These are phyloP conservation scores for Drosophila cracens DNA, from an alignment of 2,888 invertebrate genomes.

Conservation along the genomic window DNA sequence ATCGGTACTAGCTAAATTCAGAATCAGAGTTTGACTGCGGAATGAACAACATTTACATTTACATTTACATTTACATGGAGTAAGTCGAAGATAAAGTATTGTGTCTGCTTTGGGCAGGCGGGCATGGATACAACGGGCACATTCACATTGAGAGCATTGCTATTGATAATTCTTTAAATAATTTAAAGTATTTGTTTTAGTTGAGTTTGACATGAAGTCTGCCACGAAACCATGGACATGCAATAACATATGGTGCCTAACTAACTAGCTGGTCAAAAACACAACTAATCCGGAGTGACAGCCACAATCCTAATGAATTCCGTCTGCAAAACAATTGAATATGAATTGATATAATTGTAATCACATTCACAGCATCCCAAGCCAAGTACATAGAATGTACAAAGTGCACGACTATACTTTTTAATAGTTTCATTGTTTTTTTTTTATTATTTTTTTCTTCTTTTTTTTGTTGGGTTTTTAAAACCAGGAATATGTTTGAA, in stretches of 20 bases:
- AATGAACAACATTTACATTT: slow-evolving; percentile 71
- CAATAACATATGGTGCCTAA: slow-evolving; percentile 20
- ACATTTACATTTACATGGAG: slow-evolving; percentile 59
- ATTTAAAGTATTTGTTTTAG: slow-evolving; percentile 25
- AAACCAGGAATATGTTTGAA: slow-evolving; percentile 72
- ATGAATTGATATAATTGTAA: slow-evolving; percentile 28
- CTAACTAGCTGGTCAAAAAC: slow-evolving; percentile 29
- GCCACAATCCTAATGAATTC: slow-evolving; percentile 25
- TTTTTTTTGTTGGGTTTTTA: slow-evolving; percentile 43
- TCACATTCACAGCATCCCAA: slow-evolving; percentile 41
- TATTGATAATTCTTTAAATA: slow-evolving; percentile 27
- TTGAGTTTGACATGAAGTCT: slow-evolving; percentile 29
- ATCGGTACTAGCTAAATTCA: slow-evolving; percentile 53
- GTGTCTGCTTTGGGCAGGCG: slow-evolving; percentile 27
- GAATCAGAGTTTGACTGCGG: slow-evolving; percentile 51
- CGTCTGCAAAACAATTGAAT: slow-evolving; percentile 28
- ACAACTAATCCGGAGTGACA: slow-evolving; percentile 7
- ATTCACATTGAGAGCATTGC: slow-evolving; percentile 48
- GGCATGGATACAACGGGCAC: slow-evolving; percentile 24
- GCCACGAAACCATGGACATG: slow-evolving; percentile 49
- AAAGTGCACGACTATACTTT: slow-evolving; percentile 22
- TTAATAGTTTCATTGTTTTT: slow-evolving; percentile 24
- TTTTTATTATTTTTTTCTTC: slow-evolving; percentile 12
- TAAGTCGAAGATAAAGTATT: slow-evolving; percentile 49
- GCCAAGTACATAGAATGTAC: slow-evolving; percentile 23